Evolutionary conservation across 2,888 invertebrate genomes (phyloP), one percentile per base, ranked within the genome.

Genomic region (Norana najaformis): DNA sequence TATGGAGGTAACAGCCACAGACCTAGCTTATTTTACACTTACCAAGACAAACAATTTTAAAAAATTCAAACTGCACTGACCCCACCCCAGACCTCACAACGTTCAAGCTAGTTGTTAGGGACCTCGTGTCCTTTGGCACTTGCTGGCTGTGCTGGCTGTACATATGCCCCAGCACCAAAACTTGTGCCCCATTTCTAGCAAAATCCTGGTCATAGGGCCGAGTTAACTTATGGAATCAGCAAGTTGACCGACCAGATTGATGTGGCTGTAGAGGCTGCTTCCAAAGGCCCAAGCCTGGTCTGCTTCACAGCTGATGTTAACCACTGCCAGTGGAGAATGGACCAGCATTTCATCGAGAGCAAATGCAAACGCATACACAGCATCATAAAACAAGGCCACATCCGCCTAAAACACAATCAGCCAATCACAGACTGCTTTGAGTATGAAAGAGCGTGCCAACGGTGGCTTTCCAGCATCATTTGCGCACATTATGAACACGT

Each of bases 221-320:
- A n/a, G n/a, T n/a, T n/a, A n/a, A n/a, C 23, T 47, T n/a, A 69
- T n/a, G n/a, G 69, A 69, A n/a, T 69, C n/a, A 11, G 69, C 69
- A n/a, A 30, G 36, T 85, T 83, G 90, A 91, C 92, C 90, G 91
- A 97, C 98, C 94, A 98, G 97, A 96, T 98, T 98, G 97, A 98
- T 98, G 94, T 98, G 98, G 96, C 98, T 98, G 93, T 98, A 98
- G 92, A 98, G 96, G 93, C 97, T 97, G 95, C 97, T 97, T 92
- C 98, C 98, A 93, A 98, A 97, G 35, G 97, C 97, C 98, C 98
- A 98, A 37, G 97, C 97, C 95, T 96, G 95, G 92, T 97, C 97
- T 13, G 90, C 91, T 23, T 92, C 91, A 89, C 93, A 93, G 82
- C 90, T 91, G 47, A 93, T 89, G 88, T 92, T 92, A 69, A 91